Base-by-base conservation (phyloP, 2,888 invertebrate species). In the Hypolimnas misippus region DNA sequence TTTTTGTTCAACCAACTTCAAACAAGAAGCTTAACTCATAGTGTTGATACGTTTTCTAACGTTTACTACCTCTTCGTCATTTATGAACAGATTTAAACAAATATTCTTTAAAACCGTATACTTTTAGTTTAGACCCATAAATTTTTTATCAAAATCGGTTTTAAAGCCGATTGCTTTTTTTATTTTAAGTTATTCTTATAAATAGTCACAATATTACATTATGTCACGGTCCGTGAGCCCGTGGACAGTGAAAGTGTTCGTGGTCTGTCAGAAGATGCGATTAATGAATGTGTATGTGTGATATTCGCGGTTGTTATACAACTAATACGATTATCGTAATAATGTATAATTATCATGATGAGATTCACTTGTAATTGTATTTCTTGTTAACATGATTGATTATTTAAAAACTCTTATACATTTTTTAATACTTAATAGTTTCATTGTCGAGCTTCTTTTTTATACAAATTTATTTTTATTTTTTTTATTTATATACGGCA, bases 171-270 rank as follows among this genome's bases (percentile, higher is more conserved):
- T n/a, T n/a, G n/a, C n/a, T n/a, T 29, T 51, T 57, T 57, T 33
- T 40, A 3, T 25, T 25, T 25, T 25, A 25, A 25, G 25, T n/a
- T n/a, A n/a, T n/a, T n/a, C n/a, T n/a, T 12, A n/a, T 50, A 57
- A 38, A 40, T 33, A 58, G 38, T 12, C 21, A 19, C 35, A 42
- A 33, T 54, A 54, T n/a, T 54, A 62, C 46, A 66, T 68, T 70
- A 68, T 68, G 66, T 68, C 68, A 70, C 42, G 58, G 55, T 57
- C 59, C 57, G 55, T 53, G 58, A 57, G 42, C 60, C 33, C 65
- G 53, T 35, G 56, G 54, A 67, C 60, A 66, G 70, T 70, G 70
- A 70, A 70, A 70, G 70, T 67, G 55, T 54, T 55, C 19, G 33
- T 16, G 16, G 17, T 57, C 33, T 61, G 58, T 51, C 50, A 49